Percentiles rank a stretch among this genome's conserved stretches.
phyloP scores from a whole-genome alignment of 2,888 invertebrate genomes.

The Lysandra coridon region DNA sequence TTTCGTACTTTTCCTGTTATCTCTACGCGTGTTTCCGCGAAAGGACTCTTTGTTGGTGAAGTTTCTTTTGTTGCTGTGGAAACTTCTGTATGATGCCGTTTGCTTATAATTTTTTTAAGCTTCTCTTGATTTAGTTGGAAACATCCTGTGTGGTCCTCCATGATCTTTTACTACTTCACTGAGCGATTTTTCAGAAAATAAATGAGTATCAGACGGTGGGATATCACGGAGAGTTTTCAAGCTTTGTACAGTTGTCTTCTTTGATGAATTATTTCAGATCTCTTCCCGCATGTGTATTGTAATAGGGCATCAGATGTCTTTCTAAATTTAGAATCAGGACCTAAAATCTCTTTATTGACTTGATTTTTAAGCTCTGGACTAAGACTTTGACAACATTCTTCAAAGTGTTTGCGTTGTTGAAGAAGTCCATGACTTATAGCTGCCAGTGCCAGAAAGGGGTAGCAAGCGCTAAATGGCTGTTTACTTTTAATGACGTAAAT shows the following conservation, averaged over 20 bases:
- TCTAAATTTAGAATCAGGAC: background rate
- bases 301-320: too few relatives aligned
- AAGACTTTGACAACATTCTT: slow-evolving; percentile 15
- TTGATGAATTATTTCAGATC: too few relatives aligned
- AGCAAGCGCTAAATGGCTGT: background rate
- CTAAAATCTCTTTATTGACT: background rate
- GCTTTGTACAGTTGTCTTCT: too few relatives aligned
- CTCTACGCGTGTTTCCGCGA: background rate
- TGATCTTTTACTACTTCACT: background rate
- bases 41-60: background rate
- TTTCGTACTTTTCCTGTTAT: too few relatives aligned
- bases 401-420: slow-evolving; percentile 2
- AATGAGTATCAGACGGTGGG: too few relatives aligned
- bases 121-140: slow-evolving; percentile 21
- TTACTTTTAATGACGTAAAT: background rate
- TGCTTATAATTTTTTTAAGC: background rate
- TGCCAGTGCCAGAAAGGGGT: background rate
- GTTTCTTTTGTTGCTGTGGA: slow-evolving; percentile 28
- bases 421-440: background rate
- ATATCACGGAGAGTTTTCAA: too few relatives aligned
- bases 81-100: background rate
- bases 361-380: background rate
- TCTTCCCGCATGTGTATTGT: too few relatives aligned
- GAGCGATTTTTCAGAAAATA: too few relatives aligned
- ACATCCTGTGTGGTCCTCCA: slow-evolving; percentile 18